Base-by-base conservation (phyloP, 2,888 invertebrate species). In the Cryptocephalus primarius region DNA sequence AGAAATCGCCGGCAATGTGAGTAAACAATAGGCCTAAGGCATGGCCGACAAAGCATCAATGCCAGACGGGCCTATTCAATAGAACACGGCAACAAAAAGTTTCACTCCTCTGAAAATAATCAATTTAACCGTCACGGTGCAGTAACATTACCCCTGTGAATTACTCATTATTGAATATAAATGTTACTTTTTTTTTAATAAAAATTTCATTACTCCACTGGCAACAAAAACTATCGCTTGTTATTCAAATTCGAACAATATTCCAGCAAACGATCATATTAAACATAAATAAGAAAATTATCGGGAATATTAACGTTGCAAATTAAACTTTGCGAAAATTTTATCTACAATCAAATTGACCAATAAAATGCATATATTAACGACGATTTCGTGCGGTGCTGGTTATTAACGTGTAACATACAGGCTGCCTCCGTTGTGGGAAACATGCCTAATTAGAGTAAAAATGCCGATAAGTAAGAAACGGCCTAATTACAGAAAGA, bases 301-400 rank as follows among this genome's bases (percentile, higher is more conserved):
- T 36, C 38, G 6, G 38, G 3, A 36, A 36, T 36, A 12, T 36
- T 36, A 36, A 36, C 38, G 12, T 36, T 36, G 12, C 2, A 6
- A 6, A 36, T 11, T 12, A 36, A 12, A 12, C n/a, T 36, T 36
- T 36, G 11, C 12, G 11, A 11, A 9, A 34, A 34, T 34, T 34
- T 34, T n/a, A 36, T 36, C 11, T 36, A 12, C 38, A 12, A 36
- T 36, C 6, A n/a, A 53, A 53, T 51, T 48, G 51, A 47, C 52
- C 52, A 51, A 55, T 54, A 55, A 58, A 58, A 48, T 55, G 57
- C 52, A 48, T 53, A 52, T 43, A 56, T 59, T 59, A 55, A 55
- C 22, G 52, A 47, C 49, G 47, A 50, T 55, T 44, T 51, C 54
- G 49, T 49, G 51, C 46, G 42, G 45, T 22, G 22, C 22, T 22